Conservation (phyloP, 2,797 vertebrate genomes). For the Sarcoramphus papa region DNA sequence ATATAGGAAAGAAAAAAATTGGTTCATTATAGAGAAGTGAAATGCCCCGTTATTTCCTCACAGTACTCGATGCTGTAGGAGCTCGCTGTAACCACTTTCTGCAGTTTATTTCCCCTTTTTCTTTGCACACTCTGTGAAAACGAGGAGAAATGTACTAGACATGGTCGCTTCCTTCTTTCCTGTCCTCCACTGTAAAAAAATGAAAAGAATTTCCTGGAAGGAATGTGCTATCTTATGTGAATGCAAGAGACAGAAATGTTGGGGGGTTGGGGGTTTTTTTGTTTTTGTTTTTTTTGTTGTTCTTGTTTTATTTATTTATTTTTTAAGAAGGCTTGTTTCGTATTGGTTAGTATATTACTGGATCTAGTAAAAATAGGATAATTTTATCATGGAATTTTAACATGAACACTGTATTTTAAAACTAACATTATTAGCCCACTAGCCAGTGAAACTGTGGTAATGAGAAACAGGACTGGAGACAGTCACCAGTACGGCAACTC, state of each 20-base stretch:
- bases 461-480: background rate
- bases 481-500: background rate
- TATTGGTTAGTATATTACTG: background rate
- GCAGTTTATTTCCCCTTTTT: background rate
- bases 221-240: background rate
- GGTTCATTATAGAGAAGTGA: background rate
- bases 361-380: background rate
- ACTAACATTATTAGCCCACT: background rate
- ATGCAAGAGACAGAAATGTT: background rate
- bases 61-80: background rate
- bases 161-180: conserved; percentile 29
- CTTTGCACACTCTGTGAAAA: background rate
- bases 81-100: background rate
- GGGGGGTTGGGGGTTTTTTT: background rate
- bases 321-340: background rate
- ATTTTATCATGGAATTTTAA: background rate
- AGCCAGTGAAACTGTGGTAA: background rate
- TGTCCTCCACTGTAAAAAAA: conserved; percentile 24
- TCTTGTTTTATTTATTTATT: too few relatives aligned
- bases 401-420: background rate
- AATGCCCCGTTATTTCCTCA: background rate
- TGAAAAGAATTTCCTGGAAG: conserved; percentile 50
- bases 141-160: background rate
- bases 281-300: background rate
- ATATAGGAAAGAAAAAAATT: background rate